Evolutionary conservation across 2,797 vertebrate genomes (phyloP), one percentile per base, ranked within the genome.

Genomic region (Arrhamphus sclerolepis): DNA sequence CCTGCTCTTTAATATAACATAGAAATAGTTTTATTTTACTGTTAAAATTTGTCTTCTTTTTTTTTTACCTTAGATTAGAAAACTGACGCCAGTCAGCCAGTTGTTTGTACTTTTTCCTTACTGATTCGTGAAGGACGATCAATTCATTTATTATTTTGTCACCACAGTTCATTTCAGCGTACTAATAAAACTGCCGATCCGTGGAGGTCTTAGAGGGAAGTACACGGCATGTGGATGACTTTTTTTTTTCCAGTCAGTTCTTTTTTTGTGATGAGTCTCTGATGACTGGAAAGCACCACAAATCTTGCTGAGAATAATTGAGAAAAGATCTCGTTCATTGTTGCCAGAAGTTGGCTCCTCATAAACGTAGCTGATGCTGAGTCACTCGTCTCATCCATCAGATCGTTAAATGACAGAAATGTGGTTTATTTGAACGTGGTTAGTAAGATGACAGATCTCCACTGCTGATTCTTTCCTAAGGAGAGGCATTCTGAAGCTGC

Each of bases 271-370:
- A 21, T 47, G 16, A 29, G 4, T 47, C 34, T 40, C 44, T 31
- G 40, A 34, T 39, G 11, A 43, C 21, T 48, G 46, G 4, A 59
- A 61, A 49, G 42, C 47, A 49, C 39, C 39, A 44, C 6, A 49
- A 63, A 63, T 58, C 56, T 22, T 29, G 38, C 20, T 0, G 41
- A 39, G 18, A 29, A 17, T 40, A 20, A 43, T 46, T 29, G 16
- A 39, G 31, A 19, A 43, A 47, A 5, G 19, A 38, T 48, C 34
- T 56, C 11, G 9, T 24, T 62, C 14, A 46, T 43, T 40, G 51
- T 42, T 60, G 46, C 19, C 49, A 56, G 19, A 67, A 9, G 24
- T 47, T 49, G 21, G 13, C 34, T 38, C 7, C 34, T 38, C 11
- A 49, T 20, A 28, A 53, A 60, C 41, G n/a, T n/a, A 34, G 18